Conservation (phyloP, 2,888 invertebrate species). For the Drosophila differens region DNA sequence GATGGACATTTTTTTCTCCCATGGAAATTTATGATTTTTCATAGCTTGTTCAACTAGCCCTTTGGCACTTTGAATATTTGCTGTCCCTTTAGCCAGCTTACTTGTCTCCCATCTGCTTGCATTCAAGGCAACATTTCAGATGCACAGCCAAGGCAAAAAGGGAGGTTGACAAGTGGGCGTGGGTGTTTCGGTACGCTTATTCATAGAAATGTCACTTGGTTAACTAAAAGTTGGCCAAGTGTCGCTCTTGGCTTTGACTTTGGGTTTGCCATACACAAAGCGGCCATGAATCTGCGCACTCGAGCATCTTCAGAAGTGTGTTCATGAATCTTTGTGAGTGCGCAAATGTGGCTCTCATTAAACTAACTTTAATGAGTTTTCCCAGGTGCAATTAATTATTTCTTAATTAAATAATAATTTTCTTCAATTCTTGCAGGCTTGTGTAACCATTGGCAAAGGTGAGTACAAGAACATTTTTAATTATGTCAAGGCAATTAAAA, state of each 20-base stretch:
- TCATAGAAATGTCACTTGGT: constrained; percentile 35
- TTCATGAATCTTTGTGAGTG: constrained; percentile 5
- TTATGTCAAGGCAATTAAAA: background rate
- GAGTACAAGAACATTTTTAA: constrained; percentile 14
- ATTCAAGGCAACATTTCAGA: constrained; percentile 41
- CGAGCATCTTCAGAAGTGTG: constrained; percentile 21
- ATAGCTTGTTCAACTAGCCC: constrained; percentile 56
- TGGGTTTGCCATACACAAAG: constrained; percentile 38
- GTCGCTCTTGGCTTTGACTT: constrained; percentile 54
- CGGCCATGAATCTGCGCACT: constrained; percentile 49
- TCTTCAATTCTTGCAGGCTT: constrained; percentile 44
- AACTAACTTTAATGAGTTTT: background rate
- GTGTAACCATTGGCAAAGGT: constrained; percentile 52
- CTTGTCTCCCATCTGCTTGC: constrained; percentile 8
- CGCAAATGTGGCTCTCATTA: constrained; percentile 3
- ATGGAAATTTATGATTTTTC: constrained; percentile 60
- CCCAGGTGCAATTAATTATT: constrained; percentile 26
- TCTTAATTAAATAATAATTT: constrained; percentile 30
- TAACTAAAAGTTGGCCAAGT: constrained; percentile 46
- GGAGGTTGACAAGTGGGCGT: constrained; percentile 1
- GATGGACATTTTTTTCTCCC: constrained; percentile 47
- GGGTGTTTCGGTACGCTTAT: constrained; percentile 21
- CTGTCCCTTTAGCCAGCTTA: constrained; percentile 33
- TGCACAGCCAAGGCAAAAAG: constrained; percentile 49
- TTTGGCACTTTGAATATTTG: constrained; percentile 54